Base-by-base conservation (phyloP, 1,140 invertebrate species). In the Leptopilina boulardi region DNA sequence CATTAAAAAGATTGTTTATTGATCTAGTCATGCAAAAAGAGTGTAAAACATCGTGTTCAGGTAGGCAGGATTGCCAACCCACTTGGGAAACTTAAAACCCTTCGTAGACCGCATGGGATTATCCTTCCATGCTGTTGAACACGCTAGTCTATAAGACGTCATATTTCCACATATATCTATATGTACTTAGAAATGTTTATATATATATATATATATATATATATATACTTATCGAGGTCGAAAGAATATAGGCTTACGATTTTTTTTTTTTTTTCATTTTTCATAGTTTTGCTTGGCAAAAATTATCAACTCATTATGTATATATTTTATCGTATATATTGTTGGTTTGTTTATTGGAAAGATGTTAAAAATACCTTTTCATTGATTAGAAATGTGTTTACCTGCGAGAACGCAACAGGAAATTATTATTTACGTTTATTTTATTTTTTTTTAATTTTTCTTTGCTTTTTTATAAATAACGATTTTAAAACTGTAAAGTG, bases 81-180 rank as follows among this genome's bases (percentile, higher is more conserved):
- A 66, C 56, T 23, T 23, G 59, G 59, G 30, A 66, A 66, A 13
- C 30, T 66, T 23, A 66, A 66, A 66, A 23, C 59, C 59, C 30
- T 23, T 15, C 34, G 59, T 30, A 66, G 26, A 66, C 59, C 59
- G 15, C 59, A 66, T 66, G 59, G 59, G 59, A 66, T 66, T 66
- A 66, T 66, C 59, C 59, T 66, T 34, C 59, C 59, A 66, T 66
- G 23, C 59, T n/a, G 13, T 8, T 30, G 59, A 66, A 66, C 59
- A 66, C 59, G 59, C 59, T 34, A 66, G 23, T 10, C 59, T 30
- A 30, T 66, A 66, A 66, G 26, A 66, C 59, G 23, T 66, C 59
- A 51, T 66, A 66, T 66, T 66, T 26, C 59, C 59, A 66, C 59
- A 66, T 66, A n/a, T n/a, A n/a, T n/a, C n/a, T n/a, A n/a, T n/a